Percentiles rank a stretch among this genome's conserved stretches.
phyloP scores from a whole-genome alignment of 1,140 invertebrate species.

The Panagrolaimus sp. region DNA sequence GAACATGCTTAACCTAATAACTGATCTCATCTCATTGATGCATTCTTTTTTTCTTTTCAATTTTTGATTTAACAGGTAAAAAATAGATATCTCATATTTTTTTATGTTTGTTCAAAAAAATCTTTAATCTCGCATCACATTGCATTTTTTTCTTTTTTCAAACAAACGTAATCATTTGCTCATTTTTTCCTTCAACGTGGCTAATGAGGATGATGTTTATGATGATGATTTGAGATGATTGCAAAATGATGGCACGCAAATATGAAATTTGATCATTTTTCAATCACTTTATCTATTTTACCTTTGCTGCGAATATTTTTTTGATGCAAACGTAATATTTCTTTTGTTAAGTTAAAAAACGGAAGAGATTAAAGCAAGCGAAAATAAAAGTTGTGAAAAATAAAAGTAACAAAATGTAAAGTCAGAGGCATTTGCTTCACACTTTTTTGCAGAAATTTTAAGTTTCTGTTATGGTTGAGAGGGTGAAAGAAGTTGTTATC shows the following conservation, averaged over 20 bases:
- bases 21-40: not conserved
- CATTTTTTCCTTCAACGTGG: not conserved
- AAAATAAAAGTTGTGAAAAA: no score
- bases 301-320: no score
- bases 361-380: no score
- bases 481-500: no score
- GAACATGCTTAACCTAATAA: not conserved
- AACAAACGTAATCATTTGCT: not conserved
- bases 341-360: no score
- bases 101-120: not conserved
- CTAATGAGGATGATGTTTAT: constrained; percentile 3
- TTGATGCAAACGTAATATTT: no score
- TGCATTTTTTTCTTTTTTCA: not conserved
- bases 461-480: no score
- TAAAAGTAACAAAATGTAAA: no score
- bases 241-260: not conserved
- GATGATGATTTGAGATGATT: not conserved
- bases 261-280: not conserved
- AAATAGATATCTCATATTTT: constrained; percentile 8
- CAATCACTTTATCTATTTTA: no score
- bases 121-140: not conserved
- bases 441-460: no score
- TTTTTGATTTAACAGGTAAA: not conserved
- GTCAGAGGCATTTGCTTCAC: no score
- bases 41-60: not conserved